Evolutionary conservation across 1,140 invertebrate species (phyloP).

Genomic region (Paralvinella palmiformis): DNA sequence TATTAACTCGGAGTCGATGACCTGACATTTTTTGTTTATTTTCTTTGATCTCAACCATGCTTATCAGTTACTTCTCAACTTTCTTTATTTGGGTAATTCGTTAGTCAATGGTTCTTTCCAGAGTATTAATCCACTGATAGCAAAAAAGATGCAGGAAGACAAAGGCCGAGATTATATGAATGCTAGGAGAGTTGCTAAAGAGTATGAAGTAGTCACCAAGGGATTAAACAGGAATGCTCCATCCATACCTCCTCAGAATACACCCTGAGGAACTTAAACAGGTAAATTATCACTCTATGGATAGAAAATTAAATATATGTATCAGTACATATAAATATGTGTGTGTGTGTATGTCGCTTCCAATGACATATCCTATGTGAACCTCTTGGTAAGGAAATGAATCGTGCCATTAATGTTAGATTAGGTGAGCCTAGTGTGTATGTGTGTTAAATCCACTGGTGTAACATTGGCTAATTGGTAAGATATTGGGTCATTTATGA

Average conservation of each 20-base stretch:
- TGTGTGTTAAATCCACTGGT: no score
- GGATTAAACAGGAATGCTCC: conserved; percentile 91
- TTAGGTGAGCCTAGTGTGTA: no score
- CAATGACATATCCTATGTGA: no score
- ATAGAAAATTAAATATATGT: no score
- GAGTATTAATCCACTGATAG: conserved; percentile 94
- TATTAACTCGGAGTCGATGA: conserved; percentile 26
- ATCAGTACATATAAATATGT: no score
- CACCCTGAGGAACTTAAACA: conserved; percentile 87
- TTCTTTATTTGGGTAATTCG: neutral
- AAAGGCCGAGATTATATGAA: conserved; percentile 95
- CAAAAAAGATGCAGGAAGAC: conserved; percentile 88
- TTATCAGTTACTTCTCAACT: neutral
- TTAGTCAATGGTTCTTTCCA: conserved; percentile 50
- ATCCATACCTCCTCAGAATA: conserved; percentile 84
- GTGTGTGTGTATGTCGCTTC: no score
- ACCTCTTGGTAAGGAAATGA: no score
- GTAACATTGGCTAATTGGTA: no score
- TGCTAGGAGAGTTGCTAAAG: conserved; percentile 90
- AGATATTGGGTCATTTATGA: no score
- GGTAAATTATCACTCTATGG: no score
- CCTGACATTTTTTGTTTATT: neutral
- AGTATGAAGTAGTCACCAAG: conserved; percentile 88
- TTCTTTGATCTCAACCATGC: neutral
- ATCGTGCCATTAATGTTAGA: no score